Base-by-base conservation (phyloP, 2,888 invertebrate species). In the Papilio demoleus region DNA sequence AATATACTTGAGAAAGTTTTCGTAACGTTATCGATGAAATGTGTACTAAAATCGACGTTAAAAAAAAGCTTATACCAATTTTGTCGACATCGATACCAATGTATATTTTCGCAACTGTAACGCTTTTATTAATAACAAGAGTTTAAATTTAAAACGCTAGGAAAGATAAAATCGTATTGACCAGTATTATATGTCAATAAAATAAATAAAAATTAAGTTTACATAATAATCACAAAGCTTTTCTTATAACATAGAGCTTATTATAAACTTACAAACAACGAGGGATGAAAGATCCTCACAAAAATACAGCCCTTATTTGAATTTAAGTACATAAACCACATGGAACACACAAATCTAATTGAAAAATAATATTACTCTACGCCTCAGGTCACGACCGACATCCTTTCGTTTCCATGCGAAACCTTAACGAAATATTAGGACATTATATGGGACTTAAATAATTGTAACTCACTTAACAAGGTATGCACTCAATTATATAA, bases 401-500 rank as follows among this genome's bases (percentile, higher is more conserved):
- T 74, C 75, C 83, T 76, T 90, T 92, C 91, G 91, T 90, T 92
- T 86, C 78, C 84, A 80, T 88, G 88, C 91, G 91, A 92, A 92
- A 92, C 91, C 91, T 89, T 83, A 88, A 84, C 78, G 81, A 87
- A 90, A 86, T 75, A 83, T 69, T 86, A 86, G 83, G 86, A 82
- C n/a, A 83, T 84, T 84, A 87, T 82, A 82, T 80, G 81, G 81
- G 83, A 74, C 75, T 77, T 79, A 79, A 79, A 77, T 74, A 65
- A 76, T 64, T 53, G 38, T 67, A 67, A 62, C 63, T 47, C 60
- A 62, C 65, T 50, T 79, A 85, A 84, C 71, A 76, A 82, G 83
- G 79, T 79, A 45, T 24, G 61, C 53, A 53, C 22, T 40, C 14
- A 27, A 56, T 24, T 67, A 67, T 53, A 70, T 71, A 72, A 70